Evolutionary conservation across 1,140 invertebrate genomes (phyloP), one percentile per base, ranked within the genome.

Genomic region (Macrobrachium rosenbergii): DNA sequence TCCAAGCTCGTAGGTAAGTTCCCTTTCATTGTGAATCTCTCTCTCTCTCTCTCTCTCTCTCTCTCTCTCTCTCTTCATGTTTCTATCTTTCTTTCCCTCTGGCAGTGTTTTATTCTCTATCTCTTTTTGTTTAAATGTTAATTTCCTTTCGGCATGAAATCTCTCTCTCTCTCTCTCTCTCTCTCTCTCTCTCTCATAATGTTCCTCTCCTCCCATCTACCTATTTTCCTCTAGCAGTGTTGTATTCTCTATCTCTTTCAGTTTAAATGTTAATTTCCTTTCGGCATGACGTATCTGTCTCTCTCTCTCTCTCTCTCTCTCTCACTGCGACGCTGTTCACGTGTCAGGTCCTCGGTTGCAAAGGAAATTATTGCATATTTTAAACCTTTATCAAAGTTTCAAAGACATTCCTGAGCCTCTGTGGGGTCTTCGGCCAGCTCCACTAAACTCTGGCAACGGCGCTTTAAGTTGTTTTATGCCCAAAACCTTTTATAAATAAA

Each of bases 361-460:
- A 23, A 83, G 67, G 45, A 73, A 73, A 83, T 83, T 73, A 73
- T n/a, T 83, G 81, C 67, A 83, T 83, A 72, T 83, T 73, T 83
- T 17, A 83, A 83, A 37, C 67, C 14, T 75, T 58, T 73, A 83
- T 83, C 81, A 73, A 83, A 59, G 60, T 83, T 83, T 73, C 81
- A 83, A 73, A 83, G 81, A 83, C 67, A 73, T 73, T 83, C 80
- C 67, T 37, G 63, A 73, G 81, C 58, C 58, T 19, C 45, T 43
- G 17, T 17, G 45, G 5, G 17, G 58, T 58, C 76, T 6, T 43
- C n/a, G 52, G 76, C 43, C 76, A 17, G 19, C 45, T n/a, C 73
- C 12, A n/a, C 28, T 37, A 37, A 37, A 37, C 28, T 37, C 28
- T 37, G 28, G 28, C 28, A 37, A 37, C 28, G 28, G 28, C 28